Base-by-base conservation (phyloP, 37 sponge, comb jelly and placozoan species). In the Chondrilla cf. caribensis region DNA sequence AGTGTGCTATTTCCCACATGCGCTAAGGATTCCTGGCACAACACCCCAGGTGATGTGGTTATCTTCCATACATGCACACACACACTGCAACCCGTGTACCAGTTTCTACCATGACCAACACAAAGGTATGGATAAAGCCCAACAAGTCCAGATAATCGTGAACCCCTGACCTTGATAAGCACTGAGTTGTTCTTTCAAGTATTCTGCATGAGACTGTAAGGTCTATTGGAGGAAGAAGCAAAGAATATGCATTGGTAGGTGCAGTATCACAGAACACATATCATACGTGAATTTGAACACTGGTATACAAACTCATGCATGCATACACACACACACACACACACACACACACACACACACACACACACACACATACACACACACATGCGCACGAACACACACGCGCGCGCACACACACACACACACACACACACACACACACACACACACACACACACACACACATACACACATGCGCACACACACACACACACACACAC, bases 141-240 rank as follows among this genome's bases (percentile, higher is more conserved):
- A 24, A 77, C 54, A 77, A 24, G 26, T 29, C 51, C 29, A 38
- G 8, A 6, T 42, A n/a, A 71, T 0, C 28, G 2, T 14, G 57
- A 35, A 21, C 39, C 19, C 3, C 55, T 78, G 54, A 93, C 94
- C 94, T 90, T 85, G 89, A 80, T 93, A 93, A 47, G 91, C 84
- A 60, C 85, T 84, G 17, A 87, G 66, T 79, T 93, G 94, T 25
- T 93, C 91, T 55, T 82, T 54, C 21, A 93, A 73, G 60, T 82
- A 87, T 22, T 88, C 82, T 5, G 81, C 39, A 44, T 93, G 94
- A 11, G 84, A 87, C 32, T 82, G 38, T 41, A 93, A 77, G 25
- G 94, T 81, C 94, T 93, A 58, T 19, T 85, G 66, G 79, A 47
- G 79, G 18, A 77, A 32, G 68, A 33, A 70, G 28, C 75, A 24